Evolutionary conservation across 1,140 invertebrate genomes (phyloP), one percentile per base, ranked within the genome.

Genomic region (Diachasmimorpha longicaudata): DNA sequence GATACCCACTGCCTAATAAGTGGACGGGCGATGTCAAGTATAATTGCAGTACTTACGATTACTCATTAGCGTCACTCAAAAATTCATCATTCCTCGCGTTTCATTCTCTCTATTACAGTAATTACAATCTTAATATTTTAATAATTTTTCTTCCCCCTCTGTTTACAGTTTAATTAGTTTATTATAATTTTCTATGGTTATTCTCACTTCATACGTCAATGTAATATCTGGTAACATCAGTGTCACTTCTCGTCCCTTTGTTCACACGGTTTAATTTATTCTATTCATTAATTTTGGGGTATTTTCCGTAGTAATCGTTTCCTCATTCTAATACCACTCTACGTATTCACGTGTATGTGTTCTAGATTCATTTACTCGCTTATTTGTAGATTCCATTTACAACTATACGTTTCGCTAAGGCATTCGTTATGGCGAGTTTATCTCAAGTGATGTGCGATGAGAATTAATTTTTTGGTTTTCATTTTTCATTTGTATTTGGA

Each of bases 341-440:
- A 63, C 58, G 19, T 63, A 23, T 31, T 19, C 14, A 14, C 58
- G 58, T 63, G 19, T 63, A 11, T 25, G 23, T 63, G 23, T 23
- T n/a, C 23, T 63, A 63, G 11, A 6, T 63, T 63, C 58, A 63
- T 63, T 63, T 66, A 13, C 16, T 77, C 52, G 44, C 66, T 76
- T 68, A 70, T 70, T 77, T 67, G 21, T 70, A 63, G 23, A 25
- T 63, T 63, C 58, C 42, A 69, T 70, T 78, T 79, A 72, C 36
- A 72, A 71, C 70, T 80, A 83, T 82, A 81, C 79, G 58, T 82
- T 52, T 83, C 79, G 77, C 84, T 85, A 84, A 84, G 83, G 84
- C 83, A 85, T 84, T 84, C 79, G 80, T 83, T 80, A 84, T 85
- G 83, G 83, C 82, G 83, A 85, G 80, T 85, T 9, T 68, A 37